Base-by-base conservation (phyloP, 2,113 vertebrate species). In the Ailuropoda melanoleuca region DNA sequence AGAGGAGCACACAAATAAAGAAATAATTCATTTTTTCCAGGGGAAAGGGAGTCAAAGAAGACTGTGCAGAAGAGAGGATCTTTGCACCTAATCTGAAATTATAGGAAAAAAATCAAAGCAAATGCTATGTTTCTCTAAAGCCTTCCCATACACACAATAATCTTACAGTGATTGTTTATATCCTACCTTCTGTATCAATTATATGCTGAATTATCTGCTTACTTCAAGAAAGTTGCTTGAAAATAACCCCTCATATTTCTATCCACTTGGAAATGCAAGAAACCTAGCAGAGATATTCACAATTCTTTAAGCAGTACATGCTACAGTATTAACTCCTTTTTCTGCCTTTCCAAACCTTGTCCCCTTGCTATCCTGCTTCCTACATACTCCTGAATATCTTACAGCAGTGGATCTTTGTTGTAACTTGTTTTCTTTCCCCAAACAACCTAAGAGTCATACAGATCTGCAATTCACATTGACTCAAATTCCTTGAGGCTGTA, bases 351-450 rank as follows among this genome's bases (percentile, higher is more conserved):
- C 21, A 37, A 81, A 37, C 3, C 4, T 21, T 13, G 4, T n/a
- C 26, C n/a, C 75, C 56, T n/a, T 56, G 19, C 60, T 92, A 62
- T 60, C 24, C 19, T 82, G 72, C 34, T 90, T 97, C 21, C 48
- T 46, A 39, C 8, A 68, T 50, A 75, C 48, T 94, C 48, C 9
- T 77, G 78, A 89, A 85, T 88, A 93, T 68, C 58, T 86, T 62
- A 77, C 3, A n/a, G 17, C 29, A 70, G 0, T 70, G n/a, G 19
- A 34, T 56, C 34, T 93, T 81, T 55, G 37, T 55, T 97, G 9
- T 85, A 60, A n/a, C 81, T 77, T 74, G 48, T 24, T 93, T 94
- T 68, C 8, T 83, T 95, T 97, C 48, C 48, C 43, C 68, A 15
- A 21, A 77, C 5, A 81, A 92, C 11, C 24, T 48, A 37, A 43